phyloP scores from a whole-genome alignment of 2,113 vertebrate genomes.

The Ochotona curzoniae region DNA sequence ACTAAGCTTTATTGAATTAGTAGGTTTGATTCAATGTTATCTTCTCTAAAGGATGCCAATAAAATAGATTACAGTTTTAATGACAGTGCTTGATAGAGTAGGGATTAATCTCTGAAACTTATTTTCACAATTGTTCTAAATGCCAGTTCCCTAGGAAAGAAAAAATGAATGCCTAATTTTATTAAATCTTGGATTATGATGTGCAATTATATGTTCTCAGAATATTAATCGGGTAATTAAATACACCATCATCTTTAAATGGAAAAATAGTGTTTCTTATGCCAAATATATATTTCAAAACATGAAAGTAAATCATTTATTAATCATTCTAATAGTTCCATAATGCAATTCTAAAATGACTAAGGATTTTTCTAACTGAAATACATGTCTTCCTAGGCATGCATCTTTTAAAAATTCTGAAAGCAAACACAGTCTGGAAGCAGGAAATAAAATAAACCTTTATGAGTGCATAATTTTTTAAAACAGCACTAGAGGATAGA shows the following conservation, averaged over 20 bases:
- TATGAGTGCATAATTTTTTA: not conserved
- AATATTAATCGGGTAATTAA: constrained; percentile 47
- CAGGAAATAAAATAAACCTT: not conserved
- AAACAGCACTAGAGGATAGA: not conserved
- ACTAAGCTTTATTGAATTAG: constrained; percentile 2
- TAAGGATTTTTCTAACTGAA: not conserved
- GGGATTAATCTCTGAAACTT: not conserved
- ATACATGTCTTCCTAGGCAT: not conserved
- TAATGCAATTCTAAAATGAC: not conserved
- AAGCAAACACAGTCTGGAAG: not conserved
- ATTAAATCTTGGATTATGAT: not conserved
- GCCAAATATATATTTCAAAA: constrained; percentile 7
- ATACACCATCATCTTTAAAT: not conserved
- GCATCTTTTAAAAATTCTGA: not conserved
- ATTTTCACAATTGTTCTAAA: constrained; percentile 41
- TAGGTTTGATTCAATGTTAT: constrained; percentile 38
- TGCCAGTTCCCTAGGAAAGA: not conserved
- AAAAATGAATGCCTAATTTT: not conserved
- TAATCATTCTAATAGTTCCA: not conserved
- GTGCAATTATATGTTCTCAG: not conserved
- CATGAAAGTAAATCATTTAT: not conserved
- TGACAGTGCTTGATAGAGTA: not conserved
- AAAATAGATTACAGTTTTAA: constrained; percentile 34
- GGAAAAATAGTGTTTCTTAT: not conserved
- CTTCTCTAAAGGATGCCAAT: not conserved